A percentile compares a stretch with the other conserved stretches of the same genome.
These are phyloP conservation scores for Bubo scandiacus DNA, from an alignment of 2,113 vertebrate genomes.

Conservation along the genomic window DNA sequence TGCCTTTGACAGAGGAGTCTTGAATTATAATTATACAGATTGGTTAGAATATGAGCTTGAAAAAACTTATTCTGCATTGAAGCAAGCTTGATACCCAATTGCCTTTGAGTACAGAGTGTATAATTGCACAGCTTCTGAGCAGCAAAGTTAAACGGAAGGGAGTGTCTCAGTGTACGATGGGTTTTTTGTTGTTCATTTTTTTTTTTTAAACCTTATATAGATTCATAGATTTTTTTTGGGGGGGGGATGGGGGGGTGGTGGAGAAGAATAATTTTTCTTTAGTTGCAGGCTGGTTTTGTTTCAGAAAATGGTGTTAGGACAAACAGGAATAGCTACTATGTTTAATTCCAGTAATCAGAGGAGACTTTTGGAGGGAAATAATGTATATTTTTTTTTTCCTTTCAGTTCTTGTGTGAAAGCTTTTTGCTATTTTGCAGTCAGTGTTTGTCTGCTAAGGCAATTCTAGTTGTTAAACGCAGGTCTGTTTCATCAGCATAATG, in stretches of 20 bases:
- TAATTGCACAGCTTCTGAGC: not conserved
- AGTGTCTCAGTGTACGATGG: not conserved
- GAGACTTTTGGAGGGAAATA: not conserved
- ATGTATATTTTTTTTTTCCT: not conserved
- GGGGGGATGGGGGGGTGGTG: not conserved
- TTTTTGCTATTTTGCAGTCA: not conserved
- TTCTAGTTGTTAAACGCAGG: not conserved
- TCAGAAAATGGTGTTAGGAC: not conserved
- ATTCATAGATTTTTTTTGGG: not conserved
- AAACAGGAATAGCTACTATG: not conserved
- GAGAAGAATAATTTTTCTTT: not conserved
- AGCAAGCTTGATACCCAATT: not conserved
- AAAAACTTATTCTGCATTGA: not conserved
- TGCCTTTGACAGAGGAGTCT: not conserved
- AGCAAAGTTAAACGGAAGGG: not conserved
- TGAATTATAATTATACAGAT: not conserved
- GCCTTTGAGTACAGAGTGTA: not conserved
- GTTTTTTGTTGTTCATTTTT: too few relatives aligned
- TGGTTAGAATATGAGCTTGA: not conserved
- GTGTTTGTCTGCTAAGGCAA: not conserved
- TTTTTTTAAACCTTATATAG: not conserved
- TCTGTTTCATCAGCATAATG: conserved; percentile 9
- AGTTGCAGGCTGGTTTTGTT: not conserved
- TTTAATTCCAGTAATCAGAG: not conserved
- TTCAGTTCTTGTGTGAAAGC: not conserved